These are phyloP conservation scores for Schizaphis graminum DNA, from an alignment of 2,888 invertebrate genomes.

Conservation along the genomic window DNA sequence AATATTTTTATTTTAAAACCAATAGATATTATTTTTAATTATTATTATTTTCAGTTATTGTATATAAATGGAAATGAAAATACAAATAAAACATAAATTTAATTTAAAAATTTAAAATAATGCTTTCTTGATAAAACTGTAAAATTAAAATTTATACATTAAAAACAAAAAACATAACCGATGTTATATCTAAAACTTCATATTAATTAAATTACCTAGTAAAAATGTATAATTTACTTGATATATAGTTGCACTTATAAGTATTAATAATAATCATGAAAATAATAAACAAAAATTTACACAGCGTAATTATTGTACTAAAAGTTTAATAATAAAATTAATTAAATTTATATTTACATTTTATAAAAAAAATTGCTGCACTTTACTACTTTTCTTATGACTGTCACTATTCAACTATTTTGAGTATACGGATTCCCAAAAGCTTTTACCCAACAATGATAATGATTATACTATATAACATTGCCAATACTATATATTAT, in stretches of 20 bases:
- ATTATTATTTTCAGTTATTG: neutral
- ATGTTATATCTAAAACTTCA: neutral
- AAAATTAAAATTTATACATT: neutral
- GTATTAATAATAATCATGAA: neutral
- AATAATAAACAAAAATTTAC: neutral
- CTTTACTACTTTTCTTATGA: neutral
- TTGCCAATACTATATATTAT: neutral
- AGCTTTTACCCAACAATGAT: neutral
- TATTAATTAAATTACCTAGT: neutral
- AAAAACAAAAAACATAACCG: neutral
- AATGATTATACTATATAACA: neutral
- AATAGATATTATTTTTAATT: neutral
- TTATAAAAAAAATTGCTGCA: neutral
- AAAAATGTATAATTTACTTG: neutral
- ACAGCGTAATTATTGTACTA: neutral
- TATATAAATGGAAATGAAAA: neutral
- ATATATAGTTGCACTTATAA: neutral
- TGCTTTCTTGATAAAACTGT: neutral
- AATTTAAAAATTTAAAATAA: neutral
- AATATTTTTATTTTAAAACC: neutral
- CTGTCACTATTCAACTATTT: neutral
- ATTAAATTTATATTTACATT: neutral
- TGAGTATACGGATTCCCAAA: neutral
- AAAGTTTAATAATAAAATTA: neutral
- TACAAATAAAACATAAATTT: neutral